phyloP scores from a whole-genome alignment of 2,113 vertebrate species.

The Felis chaus region DNA sequence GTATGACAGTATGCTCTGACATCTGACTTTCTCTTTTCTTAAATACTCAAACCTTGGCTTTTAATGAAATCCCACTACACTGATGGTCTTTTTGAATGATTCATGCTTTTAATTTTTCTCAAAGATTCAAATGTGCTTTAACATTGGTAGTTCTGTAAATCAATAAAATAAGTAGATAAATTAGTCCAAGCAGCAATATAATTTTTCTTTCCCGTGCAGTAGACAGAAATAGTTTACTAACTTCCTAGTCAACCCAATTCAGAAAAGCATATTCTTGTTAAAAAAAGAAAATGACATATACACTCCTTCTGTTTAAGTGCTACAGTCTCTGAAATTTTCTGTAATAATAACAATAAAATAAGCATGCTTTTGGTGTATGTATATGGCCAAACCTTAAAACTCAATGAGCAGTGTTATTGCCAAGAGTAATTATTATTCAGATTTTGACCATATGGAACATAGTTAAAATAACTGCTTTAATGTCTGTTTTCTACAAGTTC shows the following conservation, averaged over 20 bases:
- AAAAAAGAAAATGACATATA: neutral
- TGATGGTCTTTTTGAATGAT: neutral
- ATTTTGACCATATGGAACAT: slow-evolving; percentile 51
- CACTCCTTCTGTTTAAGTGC: neutral
- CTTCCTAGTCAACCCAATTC: neutral
- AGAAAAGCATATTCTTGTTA: neutral
- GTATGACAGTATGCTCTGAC: neutral
- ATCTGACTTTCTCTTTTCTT: neutral
- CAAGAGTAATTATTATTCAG: slow-evolving; percentile 53
- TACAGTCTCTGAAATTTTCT: neutral
- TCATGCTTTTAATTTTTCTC: slow-evolving; percentile 29
- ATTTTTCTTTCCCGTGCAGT: neutral
- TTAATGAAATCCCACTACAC: neutral
- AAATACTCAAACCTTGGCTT: neutral
- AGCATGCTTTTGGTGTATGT: neutral
- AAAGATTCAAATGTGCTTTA: neutral
- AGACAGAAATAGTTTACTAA: slow-evolving; percentile 11
- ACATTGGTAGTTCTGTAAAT: slow-evolving; percentile 37
- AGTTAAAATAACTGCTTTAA: slow-evolving; percentile 48
- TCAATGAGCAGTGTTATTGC: neutral
- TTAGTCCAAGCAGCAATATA: neutral
- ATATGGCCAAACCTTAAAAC: neutral
- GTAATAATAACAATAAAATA: slow-evolving; percentile 24
- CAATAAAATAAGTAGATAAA: slow-evolving; percentile 49
- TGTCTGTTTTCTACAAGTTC: slow-evolving; percentile 37